Base-by-base conservation (phyloP, 2,797 vertebrate species). In the Chaenodraco wilsoni region DNA sequence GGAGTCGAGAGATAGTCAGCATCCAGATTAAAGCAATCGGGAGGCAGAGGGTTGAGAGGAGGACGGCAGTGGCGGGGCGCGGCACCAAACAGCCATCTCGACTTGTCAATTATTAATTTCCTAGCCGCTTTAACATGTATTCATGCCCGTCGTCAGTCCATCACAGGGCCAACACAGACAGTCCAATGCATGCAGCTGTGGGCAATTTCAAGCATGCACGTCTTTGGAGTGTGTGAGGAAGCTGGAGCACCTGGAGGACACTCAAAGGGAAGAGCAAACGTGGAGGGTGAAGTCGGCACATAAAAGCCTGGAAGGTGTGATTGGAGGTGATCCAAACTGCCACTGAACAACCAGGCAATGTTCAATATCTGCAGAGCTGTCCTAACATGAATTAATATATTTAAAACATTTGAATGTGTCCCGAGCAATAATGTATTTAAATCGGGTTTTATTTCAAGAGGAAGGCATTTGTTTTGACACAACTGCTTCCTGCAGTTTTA, bases 71-170 rank as follows among this genome's bases (percentile, higher is more conserved):
- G 60, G 58, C 71, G 76, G 62, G 72, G 74, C 65, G 21, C 27
- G n/a, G 69, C 81, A 78, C 79, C 86, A 81, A 82, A 64, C 75
- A 59, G 63, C 81, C 82, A 83, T 82, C 81, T 85, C 66, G 60
- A 58, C 70, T 83, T 27, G 66, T 91, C 75, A 87, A 89, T 90
- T 85, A 89, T 92, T 88, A 65, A 90, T 84, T 68, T 60, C 4
- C n/a, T 45, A 59, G 82, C 69, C 16, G 61, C 74, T 82, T 72
- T 69, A 75, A 74, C 80, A 83, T 88, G 78, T 88, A 83, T 84
- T 84, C 84, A 72, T 74, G 70, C 70, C 33, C 17, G 57, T 60
- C 59, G 59, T 41, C 52, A 52, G 81, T 72, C 80, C 82, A 74
- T 81, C 72, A 68, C 65, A 31, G 46, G 44, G 49, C 63, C 59